Percentiles rank a stretch among this genome's conserved stretches.
Evolutionary conservation across 2,888 invertebrate species (phyloP).

Genomic region (Eustalomyia histrio): DNA sequence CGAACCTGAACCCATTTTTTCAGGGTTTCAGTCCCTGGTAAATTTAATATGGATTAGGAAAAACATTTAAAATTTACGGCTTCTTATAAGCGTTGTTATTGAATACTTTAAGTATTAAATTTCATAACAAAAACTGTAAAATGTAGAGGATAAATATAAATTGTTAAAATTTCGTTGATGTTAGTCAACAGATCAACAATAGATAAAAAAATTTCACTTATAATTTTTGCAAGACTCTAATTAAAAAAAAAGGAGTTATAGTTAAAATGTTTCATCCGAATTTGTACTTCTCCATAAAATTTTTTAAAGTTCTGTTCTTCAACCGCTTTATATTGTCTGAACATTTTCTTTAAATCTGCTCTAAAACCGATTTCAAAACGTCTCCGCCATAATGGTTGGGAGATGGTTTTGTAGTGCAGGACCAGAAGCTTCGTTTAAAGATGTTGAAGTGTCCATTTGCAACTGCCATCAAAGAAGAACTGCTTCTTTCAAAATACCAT

Average conservation of each 20-base stretch:
- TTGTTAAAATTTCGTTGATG: no score
- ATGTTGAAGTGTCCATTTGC: slow-evolving; percentile 4
- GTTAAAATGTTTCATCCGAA: slow-evolving; percentile 33
- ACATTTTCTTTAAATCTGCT: slow-evolving; percentile 63
- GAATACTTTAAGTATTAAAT: no score
- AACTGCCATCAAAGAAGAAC: slow-evolving; percentile 52
- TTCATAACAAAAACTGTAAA: no score
- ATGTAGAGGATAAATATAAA: no score
- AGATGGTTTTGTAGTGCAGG: slow-evolving; percentile 59
- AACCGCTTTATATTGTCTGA: slow-evolving; percentile 48
- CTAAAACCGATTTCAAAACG: slow-evolving; percentile 51
- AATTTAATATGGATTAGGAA: no score
- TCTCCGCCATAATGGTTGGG: slow-evolving; percentile 44
- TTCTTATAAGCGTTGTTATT: no score
- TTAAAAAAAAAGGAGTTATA: slow-evolving; percentile 52
- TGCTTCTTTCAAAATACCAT: slow-evolving; percentile 35
- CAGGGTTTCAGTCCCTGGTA: no score
- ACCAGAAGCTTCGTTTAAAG: slow-evolving; percentile 46
- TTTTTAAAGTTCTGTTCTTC: slow-evolving; percentile 44
- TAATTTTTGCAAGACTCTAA: slow-evolving; percentile 56
- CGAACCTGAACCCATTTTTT: no score
- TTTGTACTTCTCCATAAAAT: no score
- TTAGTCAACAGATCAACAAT: no score
- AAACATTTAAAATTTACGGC: no score
- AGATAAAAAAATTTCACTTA: no score